Percentiles rank a stretch among this genome's conserved stretches.
phyloP scores from a whole-genome alignment of 2,888 invertebrate species.

The Pterobdella sp. region DNA sequence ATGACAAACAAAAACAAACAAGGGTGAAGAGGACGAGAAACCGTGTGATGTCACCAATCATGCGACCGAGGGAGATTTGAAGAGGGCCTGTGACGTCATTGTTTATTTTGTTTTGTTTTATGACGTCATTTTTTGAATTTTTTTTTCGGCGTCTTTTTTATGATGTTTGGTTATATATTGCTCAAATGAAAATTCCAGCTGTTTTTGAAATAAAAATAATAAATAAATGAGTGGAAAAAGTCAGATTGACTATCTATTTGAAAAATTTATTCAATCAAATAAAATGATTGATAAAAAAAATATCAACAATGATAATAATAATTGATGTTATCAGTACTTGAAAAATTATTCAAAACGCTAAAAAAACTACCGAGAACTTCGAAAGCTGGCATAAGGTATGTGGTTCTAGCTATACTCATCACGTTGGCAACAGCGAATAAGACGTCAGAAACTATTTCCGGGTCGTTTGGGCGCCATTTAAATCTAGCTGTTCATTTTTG shows the following conservation, averaged over 20 bases:
- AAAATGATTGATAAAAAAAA: too few relatives aligned
- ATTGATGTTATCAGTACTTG: too few relatives aligned
- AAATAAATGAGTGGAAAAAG: neutral
- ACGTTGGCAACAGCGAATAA: conserved; percentile 52
- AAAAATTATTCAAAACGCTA: neutral
- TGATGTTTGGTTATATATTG: too few relatives aligned
- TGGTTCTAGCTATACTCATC: conserved; percentile 50
- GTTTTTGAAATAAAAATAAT: too few relatives aligned
- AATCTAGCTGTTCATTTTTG: conserved; percentile 39
- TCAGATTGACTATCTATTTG: too few relatives aligned
- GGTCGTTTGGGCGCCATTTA: conserved; percentile 49
- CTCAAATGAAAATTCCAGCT: too few relatives aligned
- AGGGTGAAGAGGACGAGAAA: conserved; percentile 51
- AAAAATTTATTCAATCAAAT: too few relatives aligned
- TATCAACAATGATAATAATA: too few relatives aligned
- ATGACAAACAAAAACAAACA: too few relatives aligned
- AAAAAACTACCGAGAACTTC: conserved; percentile 47
- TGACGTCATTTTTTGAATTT: too few relatives aligned
- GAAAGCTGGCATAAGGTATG: conserved; percentile 52
- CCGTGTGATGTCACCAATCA: conserved; percentile 51
- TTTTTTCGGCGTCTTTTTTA: too few relatives aligned
- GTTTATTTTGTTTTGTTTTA: too few relatives aligned
- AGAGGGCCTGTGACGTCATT: conserved; percentile 45
- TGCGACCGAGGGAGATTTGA: conserved; percentile 50
- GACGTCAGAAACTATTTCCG: conserved; percentile 51